These are phyloP conservation scores for Ivindomyrus marchei DNA, from an alignment of 2,113 vertebrate genomes.

Conservation along the genomic window DNA sequence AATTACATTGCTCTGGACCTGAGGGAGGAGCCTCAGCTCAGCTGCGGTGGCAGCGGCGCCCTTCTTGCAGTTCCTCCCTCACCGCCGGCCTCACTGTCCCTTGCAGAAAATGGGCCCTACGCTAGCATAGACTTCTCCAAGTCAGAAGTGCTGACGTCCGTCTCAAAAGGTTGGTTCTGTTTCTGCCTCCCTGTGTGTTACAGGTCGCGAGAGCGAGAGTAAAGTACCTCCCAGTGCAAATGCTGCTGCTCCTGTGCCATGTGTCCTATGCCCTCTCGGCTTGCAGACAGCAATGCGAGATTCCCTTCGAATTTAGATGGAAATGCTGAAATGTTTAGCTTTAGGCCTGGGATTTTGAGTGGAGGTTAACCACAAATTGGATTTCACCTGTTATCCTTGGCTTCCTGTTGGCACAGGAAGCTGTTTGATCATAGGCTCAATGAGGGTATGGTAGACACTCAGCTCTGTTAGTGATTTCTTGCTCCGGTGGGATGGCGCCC, in stretches of 20 bases:
- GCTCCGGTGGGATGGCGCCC: background rate
- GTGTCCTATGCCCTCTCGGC: background rate
- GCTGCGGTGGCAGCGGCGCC: conserved; percentile 45
- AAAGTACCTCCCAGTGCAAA: background rate
- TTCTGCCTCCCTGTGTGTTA: conserved; percentile 41
- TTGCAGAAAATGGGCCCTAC: conserved; percentile 58
- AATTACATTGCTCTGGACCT: conserved; percentile 67
- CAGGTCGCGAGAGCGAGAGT: conserved; percentile 22
- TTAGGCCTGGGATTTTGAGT: background rate
- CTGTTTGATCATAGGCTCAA: background rate
- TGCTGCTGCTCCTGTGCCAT: background rate
- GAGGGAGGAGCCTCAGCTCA: conserved; percentile 46
- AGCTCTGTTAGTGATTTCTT: background rate
- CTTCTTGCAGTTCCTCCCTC: conserved; percentile 22
- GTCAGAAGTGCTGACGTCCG: conserved; percentile 61
- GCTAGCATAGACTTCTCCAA: conserved; percentile 74
- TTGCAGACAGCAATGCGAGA: background rate
- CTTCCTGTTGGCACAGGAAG: background rate
- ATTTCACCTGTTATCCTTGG: background rate
- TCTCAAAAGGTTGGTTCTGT: conserved; percentile 71
- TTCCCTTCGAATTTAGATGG: background rate
- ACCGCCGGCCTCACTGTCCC: conserved; percentile 42
- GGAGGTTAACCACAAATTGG: background rate
- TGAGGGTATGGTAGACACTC: background rate
- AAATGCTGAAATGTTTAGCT: background rate